Percentiles rank a stretch among this genome's conserved stretches.
These are phyloP conservation scores for Scopus umbretta DNA, from an alignment of 2,113 vertebrate species.

Conservation along the genomic window DNA sequence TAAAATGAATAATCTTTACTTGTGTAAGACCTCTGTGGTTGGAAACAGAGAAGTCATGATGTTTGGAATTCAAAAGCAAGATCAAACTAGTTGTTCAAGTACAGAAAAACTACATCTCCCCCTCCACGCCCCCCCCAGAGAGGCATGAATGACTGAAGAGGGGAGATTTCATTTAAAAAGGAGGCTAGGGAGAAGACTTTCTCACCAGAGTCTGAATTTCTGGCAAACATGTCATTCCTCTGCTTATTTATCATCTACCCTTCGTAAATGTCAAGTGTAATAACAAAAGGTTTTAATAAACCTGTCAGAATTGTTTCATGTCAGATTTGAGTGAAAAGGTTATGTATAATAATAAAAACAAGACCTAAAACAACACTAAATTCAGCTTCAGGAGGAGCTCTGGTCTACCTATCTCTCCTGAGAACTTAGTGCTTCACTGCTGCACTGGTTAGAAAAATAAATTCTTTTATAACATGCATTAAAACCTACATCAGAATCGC, in stretches of 20 bases:
- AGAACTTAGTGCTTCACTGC: neutral
- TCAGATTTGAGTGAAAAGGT: conserved; percentile 57
- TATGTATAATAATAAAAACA: conserved; percentile 42
- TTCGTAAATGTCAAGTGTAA: conserved; percentile 61
- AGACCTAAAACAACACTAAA: neutral
- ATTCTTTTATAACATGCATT: neutral
- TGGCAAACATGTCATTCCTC: conserved; percentile 7
- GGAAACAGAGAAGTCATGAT: neutral
- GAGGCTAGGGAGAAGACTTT: neutral
- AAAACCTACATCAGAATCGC: neutral
- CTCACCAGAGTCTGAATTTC: neutral
- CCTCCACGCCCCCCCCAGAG: no score
- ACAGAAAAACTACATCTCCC: neutral
- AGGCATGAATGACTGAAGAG: neutral
- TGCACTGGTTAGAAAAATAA: neutral
- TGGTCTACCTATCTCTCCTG: neutral
- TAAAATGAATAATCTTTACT: neutral
- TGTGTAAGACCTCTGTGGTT: neutral
- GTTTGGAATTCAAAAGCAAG: neutral
- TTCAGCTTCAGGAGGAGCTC: neutral
- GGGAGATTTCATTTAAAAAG: neutral
- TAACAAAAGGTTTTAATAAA: conserved; percentile 66
- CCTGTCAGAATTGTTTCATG: conserved; percentile 55
- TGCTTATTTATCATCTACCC: conserved; percentile 54
- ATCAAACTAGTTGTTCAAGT: neutral